Conservation (phyloP, 2,797 vertebrate genomes). For the Fringilla coelebs region DNA sequence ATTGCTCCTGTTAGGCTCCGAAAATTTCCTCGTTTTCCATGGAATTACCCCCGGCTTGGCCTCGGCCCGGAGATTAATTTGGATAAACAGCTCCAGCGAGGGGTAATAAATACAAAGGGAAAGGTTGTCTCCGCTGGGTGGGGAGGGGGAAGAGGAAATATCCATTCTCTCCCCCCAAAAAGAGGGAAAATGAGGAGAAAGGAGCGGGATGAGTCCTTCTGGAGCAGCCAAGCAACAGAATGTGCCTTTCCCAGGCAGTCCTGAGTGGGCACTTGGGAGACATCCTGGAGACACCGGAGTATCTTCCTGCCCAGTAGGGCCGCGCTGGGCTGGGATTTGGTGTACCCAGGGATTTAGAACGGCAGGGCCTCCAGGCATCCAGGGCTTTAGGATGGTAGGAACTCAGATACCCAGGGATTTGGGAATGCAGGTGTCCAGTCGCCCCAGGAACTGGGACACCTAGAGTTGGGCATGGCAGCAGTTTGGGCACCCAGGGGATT, state of each 20-base stretch:
- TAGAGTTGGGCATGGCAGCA: fast-evolving
- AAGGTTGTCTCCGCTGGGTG: neutral
- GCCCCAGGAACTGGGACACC: neutral
- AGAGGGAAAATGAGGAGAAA: neutral
- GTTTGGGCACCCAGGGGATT: neutral
- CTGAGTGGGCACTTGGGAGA: neutral
- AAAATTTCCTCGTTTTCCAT: neutral
- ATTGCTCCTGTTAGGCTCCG: neutral
- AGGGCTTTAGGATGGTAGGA: neutral
- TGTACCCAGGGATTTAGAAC: neutral
- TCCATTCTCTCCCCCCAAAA: neutral
- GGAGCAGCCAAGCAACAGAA: neutral
- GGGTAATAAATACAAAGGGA: neutral
- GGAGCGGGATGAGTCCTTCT: neutral
- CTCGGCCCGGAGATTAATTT: neutral
- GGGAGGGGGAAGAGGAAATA: neutral
- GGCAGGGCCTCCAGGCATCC: neutral
- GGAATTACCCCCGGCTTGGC: constrained; percentile 13
- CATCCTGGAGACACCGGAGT: fast-evolving
- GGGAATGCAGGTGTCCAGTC: fast-evolving
- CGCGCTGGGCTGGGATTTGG: fast-evolving
- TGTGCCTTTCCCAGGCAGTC: neutral
- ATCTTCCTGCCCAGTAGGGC: neutral
- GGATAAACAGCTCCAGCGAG: neutral
- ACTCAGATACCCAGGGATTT: neutral